These are phyloP conservation scores for Troides aeacus DNA, from an alignment of 2,888 invertebrate genomes.

Conservation along the genomic window DNA sequence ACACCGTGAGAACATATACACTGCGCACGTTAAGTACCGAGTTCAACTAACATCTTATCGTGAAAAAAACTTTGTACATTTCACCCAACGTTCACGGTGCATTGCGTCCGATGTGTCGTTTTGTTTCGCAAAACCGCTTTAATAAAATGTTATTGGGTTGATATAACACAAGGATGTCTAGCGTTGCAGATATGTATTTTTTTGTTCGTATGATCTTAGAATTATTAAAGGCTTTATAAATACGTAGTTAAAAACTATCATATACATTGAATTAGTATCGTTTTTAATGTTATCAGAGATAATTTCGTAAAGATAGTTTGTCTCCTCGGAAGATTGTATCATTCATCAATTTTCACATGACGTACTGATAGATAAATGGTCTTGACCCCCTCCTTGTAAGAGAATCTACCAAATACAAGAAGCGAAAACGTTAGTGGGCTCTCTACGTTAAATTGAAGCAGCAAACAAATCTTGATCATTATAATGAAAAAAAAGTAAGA, in stretches of 20 bases:
- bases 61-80: conserved; percentile 55
- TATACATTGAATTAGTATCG: too few species aligned
- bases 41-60: conserved; percentile 41
- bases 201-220: not conserved
- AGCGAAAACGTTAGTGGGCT: too few species aligned
- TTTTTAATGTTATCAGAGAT: too few species aligned
- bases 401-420: too few species aligned
- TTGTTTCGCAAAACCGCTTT: conserved; percentile 7
- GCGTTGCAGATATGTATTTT: not conserved
- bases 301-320: too few species aligned
- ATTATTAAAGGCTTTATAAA: not conserved
- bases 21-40: conserved; percentile 62
- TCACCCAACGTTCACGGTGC: conserved; percentile 54
- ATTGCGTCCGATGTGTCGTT: conserved; percentile 46
- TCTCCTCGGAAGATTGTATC: too few species aligned
- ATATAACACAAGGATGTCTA: not conserved
- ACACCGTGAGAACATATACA: conserved; percentile 69
- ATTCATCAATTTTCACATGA: too few species aligned
- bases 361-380: too few species aligned
- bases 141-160: conserved; percentile 2
- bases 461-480: too few species aligned
- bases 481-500: too few species aligned
- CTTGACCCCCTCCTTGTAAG: too few species aligned
- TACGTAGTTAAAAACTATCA: not conserved
- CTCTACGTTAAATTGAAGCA: too few species aligned